These are phyloP conservation scores for Eudyptes chrysolophus DNA, from an alignment of 2,113 vertebrate genomes.

Conservation along the genomic window DNA sequence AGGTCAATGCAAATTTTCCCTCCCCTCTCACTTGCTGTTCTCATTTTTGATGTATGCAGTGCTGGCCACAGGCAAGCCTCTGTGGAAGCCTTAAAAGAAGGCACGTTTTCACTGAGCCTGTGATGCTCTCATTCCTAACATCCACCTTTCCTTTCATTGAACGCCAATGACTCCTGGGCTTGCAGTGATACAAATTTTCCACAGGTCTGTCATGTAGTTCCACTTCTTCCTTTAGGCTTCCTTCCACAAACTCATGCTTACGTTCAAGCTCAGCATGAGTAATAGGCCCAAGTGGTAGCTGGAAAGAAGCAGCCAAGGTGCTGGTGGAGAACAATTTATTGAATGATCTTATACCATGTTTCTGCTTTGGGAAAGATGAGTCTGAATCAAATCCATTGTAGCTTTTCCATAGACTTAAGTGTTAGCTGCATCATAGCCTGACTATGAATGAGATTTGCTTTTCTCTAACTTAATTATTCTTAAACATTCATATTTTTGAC, in stretches of 20 bases:
- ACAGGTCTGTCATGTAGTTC: neutral
- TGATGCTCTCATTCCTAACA: neutral
- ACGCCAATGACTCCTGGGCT: constrained; percentile 24
- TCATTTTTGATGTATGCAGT: neutral
- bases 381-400: neutral
- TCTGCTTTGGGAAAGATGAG: neutral
- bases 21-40: neutral
- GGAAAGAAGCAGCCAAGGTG: neutral
- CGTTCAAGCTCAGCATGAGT: neutral
- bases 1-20: neutral
- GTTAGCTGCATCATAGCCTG: neutral
- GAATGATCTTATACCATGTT: neutral
- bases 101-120: neutral
- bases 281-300: neutral
- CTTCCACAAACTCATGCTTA: neutral
- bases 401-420: neutral
- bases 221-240: neutral
- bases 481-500: neutral
- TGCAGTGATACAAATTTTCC: neutral
- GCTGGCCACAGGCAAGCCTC: neutral
- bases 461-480: neutral
- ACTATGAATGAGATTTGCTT: neutral
- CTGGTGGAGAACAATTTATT: neutral
- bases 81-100: constrained; percentile 7
- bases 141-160: constrained; percentile 44